Evolutionary conservation across 2,113 vertebrate genomes (phyloP).

Genomic region (Nothobranchius furzeri): DNA sequence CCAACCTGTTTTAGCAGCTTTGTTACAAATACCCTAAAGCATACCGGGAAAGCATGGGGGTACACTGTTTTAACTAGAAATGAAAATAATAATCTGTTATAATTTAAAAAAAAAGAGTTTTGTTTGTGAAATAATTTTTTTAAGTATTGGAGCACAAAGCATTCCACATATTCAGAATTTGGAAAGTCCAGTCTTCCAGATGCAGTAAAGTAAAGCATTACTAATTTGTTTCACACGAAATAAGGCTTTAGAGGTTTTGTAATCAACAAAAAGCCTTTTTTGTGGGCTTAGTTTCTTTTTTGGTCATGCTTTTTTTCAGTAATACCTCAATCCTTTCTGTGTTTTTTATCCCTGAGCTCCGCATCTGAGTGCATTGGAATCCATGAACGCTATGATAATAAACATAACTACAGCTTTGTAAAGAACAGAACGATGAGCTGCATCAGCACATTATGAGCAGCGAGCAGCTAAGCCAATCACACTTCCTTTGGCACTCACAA

Average conservation of each 20-base stretch:
- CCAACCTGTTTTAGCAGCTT: no score
- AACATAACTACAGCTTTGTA: conserved; percentile 36
- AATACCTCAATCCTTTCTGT: conserved; percentile 18
- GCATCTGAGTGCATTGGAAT: conserved; percentile 40
- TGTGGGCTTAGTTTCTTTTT: conserved; percentile 13
- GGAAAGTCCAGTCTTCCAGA: not conserved
- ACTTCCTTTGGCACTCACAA: conserved; percentile 34
- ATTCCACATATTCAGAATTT: no score
- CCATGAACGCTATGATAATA: conserved; percentile 26
- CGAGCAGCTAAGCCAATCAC: conserved; percentile 51
- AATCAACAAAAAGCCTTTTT: conserved; percentile 32
- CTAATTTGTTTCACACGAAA: conserved; percentile 10
- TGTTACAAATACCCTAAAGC: no score
- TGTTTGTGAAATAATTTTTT: not conserved
- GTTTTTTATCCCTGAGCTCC: conserved; percentile 22
- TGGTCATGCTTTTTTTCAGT: conserved; percentile 5
- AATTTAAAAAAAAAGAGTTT: not conserved
- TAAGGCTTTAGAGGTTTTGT: conserved; percentile 22
- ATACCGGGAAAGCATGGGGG: no score
- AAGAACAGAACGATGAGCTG: conserved; percentile 41
- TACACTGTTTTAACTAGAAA: no score
- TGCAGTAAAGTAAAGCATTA: conserved; percentile 3
- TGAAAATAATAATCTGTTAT: no score
- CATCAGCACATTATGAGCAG: conserved; percentile 59
- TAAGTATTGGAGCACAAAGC: no score